Evolutionary conservation across 2,888 invertebrate genomes (phyloP).

Genomic region (Nomada fucata): DNA sequence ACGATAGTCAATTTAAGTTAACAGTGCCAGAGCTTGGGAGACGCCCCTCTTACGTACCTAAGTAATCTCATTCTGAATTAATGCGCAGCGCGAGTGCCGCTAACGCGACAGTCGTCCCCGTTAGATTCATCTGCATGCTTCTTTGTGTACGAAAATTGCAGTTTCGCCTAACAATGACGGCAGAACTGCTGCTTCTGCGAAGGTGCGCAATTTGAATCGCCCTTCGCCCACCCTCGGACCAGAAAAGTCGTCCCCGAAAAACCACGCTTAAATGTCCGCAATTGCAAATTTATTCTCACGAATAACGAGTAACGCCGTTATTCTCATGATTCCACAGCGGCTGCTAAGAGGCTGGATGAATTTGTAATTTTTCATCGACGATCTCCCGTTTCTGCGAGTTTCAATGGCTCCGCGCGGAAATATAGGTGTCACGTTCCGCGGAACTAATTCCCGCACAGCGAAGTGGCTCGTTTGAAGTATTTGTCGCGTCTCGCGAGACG

Average conservation of each 20-base stretch:
- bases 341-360: too few relatives aligned
- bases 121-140: slow-evolving; percentile 64
- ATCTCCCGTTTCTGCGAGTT: too few relatives aligned
- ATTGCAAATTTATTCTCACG: slow-evolving; percentile 10
- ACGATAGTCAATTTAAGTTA: slow-evolving; percentile 78
- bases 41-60: slow-evolving; percentile 69
- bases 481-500: neutral
- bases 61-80: slow-evolving; percentile 75
- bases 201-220: slow-evolving; percentile 42
- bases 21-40: slow-evolving; percentile 67
- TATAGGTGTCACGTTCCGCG: neutral
- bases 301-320: neutral
- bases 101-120: slow-evolving; percentile 56
- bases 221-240: slow-evolving; percentile 30
- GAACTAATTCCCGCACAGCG: neutral
- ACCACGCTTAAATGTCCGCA: slow-evolving; percentile 17
- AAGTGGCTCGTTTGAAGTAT: neutral
- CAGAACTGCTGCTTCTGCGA: slow-evolving; percentile 2
- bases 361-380: too few relatives aligned
- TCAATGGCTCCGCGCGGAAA: neutral
- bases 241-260: slow-evolving; percentile 31
- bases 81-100: slow-evolving; percentile 69
- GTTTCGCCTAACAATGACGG: slow-evolving; percentile 62
- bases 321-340: too few relatives aligned
- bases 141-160: slow-evolving; percentile 70